Evolutionary conservation across 2,797 vertebrate genomes (phyloP).

Genomic region (Sebastes cheni): DNA sequence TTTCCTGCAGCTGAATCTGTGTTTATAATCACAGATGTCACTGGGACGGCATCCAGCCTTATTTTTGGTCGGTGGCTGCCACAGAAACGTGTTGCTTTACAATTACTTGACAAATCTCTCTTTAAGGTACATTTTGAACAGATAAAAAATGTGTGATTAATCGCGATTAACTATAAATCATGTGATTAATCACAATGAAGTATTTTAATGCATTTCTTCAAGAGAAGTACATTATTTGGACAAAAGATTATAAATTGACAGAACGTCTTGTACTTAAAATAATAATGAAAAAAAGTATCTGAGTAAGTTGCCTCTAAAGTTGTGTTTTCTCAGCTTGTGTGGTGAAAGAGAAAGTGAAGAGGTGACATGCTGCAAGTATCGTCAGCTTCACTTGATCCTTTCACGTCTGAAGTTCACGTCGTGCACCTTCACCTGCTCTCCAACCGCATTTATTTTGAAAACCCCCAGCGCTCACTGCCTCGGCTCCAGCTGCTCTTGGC

Average conservation of each 20-base stretch:
- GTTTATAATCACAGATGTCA: conserved; percentile 68
- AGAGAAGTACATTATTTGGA: not conserved
- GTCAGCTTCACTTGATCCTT: not conserved
- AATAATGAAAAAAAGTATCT: no score
- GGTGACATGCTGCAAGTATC: not conserved
- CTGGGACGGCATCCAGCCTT: conserved; percentile 31
- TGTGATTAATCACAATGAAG: no score
- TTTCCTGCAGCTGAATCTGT: conserved; percentile 69
- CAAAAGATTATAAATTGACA: not conserved
- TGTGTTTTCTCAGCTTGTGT: not conserved
- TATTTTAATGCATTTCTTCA: not conserved
- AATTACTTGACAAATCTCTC: no score
- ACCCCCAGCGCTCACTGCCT: conserved; percentile 10
- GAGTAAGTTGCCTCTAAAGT: not conserved
- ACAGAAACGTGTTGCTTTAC: not conserved
- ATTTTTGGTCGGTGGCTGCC: conserved; percentile 26
- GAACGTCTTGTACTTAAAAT: not conserved
- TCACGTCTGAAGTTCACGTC: no score
- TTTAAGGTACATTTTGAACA: no score
- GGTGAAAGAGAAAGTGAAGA: not conserved
- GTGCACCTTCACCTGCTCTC: conserved; percentile 11
- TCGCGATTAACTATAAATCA: no score
- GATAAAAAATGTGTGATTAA: no score
- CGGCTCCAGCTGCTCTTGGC: conserved; percentile 52
- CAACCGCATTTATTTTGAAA: conserved; percentile 55